Evolutionary conservation across 2,888 invertebrate genomes (phyloP), one percentile per base, ranked within the genome.

Genomic region (Saturnia pavonia): DNA sequence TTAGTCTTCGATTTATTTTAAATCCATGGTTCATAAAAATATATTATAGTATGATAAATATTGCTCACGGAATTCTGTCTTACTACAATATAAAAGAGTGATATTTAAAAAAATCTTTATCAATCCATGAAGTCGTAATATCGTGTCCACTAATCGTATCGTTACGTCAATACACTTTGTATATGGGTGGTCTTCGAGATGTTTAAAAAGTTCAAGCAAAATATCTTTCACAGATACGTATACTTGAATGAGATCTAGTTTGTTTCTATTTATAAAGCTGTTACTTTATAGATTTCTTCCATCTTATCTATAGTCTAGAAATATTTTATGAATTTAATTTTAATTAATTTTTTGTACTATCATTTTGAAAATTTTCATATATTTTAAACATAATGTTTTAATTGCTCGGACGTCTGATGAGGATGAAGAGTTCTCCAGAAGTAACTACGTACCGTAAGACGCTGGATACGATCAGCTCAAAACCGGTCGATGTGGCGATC

Each of bases 121-220:
- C 54, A 54, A 54, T 22, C 4, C 6, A 19, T 27, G 14, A 25
- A 60, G 12, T 60, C 57, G 11, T 27, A 27, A 60, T 14, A 11
- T 14, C 27, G 3, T 27, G 19, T 60, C 6, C 57, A 60, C 57
- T 60, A 60, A 14, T 60, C 57, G 27, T 60, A 27, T 27, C 12
- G 27, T 60, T 60, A 60, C 27, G 57, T 60, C 57, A 60, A 60
- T 27, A 60, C 57, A 27, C 57, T 60, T 12, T 60, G 27, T 27
- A 27, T 25, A 27, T 60, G 57, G 57, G 57, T 60, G 57, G 27
- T 60, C 57, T 27, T 60, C 22, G 25, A 12, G 22, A 57, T 57
- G 57, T 57, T 54, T 57, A 57, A 57, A 57, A 57, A 57, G 57
- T 57, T 57, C 25, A 25, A 25, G 25, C 25, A 19, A 57, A 57